Conservation (phyloP, 2,797 vertebrate genomes). For the Esox masquinongy region DNA sequence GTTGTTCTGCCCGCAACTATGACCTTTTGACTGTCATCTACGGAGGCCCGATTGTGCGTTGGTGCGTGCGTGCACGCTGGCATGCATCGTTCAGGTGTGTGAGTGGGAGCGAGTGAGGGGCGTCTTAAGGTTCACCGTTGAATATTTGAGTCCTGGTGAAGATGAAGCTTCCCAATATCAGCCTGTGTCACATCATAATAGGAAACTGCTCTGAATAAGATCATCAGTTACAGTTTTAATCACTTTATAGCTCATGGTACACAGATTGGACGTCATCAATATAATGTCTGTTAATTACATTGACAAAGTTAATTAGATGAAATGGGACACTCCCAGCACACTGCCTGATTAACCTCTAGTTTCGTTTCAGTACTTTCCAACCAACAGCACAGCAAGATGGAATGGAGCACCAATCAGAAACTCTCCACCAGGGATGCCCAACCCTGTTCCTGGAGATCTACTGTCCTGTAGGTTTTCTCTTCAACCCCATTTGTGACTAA, state of each 20-base stretch:
- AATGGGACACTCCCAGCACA: constrained; percentile 6
- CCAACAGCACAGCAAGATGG: background rate
- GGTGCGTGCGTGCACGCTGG: background rate
- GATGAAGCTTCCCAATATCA: constrained; percentile 31
- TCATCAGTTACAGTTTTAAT: constrained; percentile 43
- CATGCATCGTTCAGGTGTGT: background rate
- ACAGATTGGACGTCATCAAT: constrained; percentile 60
- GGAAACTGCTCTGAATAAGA: constrained; percentile 44
- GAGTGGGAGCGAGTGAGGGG: background rate
- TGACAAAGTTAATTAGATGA: constrained; percentile 27
- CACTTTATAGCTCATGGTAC: constrained; percentile 50
- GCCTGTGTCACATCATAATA: constrained; percentile 48
- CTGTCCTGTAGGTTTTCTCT: too few species aligned
- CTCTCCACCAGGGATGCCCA: background rate
- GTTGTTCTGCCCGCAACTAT: constrained; percentile 47
- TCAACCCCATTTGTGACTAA: too few species aligned
- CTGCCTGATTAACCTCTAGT: constrained; percentile 9
- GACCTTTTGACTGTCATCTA: constrained; percentile 60
- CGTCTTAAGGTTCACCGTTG: background rate
- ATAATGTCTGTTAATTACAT: constrained; percentile 54
- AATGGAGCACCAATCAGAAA: background rate
- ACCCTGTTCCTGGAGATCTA: too few species aligned
- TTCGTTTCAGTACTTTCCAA: background rate
- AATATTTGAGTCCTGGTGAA: constrained; percentile 2
- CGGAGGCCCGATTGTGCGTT: constrained; percentile 21